phyloP scores from a whole-genome alignment of 2,797 vertebrate genomes.

The Etheostoma perlongum region DNA sequence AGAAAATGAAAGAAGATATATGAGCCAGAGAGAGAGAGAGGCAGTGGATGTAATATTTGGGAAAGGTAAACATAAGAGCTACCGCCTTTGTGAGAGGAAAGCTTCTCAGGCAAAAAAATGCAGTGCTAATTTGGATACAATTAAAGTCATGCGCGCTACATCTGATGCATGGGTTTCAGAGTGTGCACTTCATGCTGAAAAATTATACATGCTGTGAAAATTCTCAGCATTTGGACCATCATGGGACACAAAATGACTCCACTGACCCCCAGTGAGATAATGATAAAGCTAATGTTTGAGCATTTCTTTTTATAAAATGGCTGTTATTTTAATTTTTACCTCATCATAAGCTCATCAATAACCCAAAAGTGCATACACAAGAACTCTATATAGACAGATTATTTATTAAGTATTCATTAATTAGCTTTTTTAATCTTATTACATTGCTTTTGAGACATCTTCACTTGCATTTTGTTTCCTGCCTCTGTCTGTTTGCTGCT shows the following conservation, averaged over 20 bases:
- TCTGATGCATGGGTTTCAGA: conserved; percentile 20
- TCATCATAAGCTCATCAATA: not conserved
- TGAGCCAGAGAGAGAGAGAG: conserved; percentile 13
- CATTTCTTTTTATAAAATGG: not conserved
- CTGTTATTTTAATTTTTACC: not conserved
- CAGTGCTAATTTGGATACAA: conserved; percentile 59
- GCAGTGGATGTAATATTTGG: conserved; percentile 44
- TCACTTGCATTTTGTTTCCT: not conserved
- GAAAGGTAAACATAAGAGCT: conserved; percentile 60
- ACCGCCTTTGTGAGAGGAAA: conserved; percentile 44
- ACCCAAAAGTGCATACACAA: not conserved
- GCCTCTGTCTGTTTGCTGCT: not conserved
- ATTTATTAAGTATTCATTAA: not conserved
- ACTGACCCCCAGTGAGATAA: conserved; percentile 11
- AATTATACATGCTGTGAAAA: not conserved
- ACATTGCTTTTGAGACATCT: not conserved
- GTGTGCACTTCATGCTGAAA: not conserved
- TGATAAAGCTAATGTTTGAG: not conserved
- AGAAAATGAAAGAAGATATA: conserved; percentile 34
- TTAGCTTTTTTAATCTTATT: not conserved
- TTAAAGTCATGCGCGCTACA: conserved; percentile 50
- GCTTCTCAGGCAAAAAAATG: conserved; percentile 36
- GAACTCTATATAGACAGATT: not conserved
- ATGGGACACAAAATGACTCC: not conserved
- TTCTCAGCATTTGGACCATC: conserved; percentile 8